Percentiles rank a stretch among this genome's conserved stretches.
phyloP scores from a whole-genome alignment of 2,113 vertebrate genomes.

The Puffinus mauretanicus region DNA sequence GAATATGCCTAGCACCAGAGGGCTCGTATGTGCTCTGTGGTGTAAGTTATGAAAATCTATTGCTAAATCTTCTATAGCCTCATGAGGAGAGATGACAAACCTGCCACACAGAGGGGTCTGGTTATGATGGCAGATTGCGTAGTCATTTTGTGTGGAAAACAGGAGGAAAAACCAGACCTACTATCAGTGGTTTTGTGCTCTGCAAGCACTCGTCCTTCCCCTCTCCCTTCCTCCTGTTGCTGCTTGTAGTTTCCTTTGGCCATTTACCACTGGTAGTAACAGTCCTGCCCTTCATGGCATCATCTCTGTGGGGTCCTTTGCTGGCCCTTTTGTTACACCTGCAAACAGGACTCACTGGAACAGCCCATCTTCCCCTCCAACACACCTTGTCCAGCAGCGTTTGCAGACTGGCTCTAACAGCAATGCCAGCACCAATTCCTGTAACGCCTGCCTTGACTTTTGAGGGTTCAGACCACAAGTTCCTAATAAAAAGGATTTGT shows the following conservation, averaged over 20 bases:
- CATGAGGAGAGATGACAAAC: not conserved
- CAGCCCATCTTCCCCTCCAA: not conserved
- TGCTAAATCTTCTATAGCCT: not conserved
- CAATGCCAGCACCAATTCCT: not conserved
- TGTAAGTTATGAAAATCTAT: not conserved
- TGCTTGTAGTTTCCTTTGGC: not conserved
- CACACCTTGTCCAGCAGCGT: fast-evolving
- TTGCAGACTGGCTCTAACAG: not conserved
- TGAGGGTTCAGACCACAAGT: not conserved
- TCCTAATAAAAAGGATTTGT: not conserved
- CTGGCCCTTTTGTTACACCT: not conserved
- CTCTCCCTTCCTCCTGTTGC: not conserved
- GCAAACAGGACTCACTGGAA: not conserved
- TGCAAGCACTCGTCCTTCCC: not conserved
- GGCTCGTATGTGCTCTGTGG: not conserved
- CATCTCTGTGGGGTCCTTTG: not conserved
- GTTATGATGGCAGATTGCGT: not conserved
- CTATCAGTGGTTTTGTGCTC: not conserved
- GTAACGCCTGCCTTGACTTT: not conserved
- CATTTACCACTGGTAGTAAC: not conserved
- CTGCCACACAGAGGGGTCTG: not conserved
- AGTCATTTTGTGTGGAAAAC: not conserved
- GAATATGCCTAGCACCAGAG: not conserved
- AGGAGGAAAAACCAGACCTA: not conserved
- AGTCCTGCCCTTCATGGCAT: not conserved